Evolutionary conservation across 2,888 invertebrate species (phyloP).

Genomic region (Aleiodes leptofemur): DNA sequence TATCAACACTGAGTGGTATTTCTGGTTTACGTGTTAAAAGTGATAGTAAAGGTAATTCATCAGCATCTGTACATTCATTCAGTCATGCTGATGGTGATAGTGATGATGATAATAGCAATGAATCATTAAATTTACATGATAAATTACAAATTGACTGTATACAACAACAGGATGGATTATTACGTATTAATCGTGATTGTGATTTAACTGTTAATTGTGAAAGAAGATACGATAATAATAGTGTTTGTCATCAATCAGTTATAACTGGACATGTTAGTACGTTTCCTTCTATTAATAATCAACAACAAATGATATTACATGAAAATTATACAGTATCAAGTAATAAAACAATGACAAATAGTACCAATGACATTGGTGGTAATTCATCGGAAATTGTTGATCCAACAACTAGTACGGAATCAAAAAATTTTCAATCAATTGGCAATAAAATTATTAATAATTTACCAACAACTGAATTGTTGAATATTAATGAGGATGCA

Average conservation of each 20-base stretch:
- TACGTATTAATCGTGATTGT: too few species aligned
- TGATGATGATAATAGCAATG: conserved; percentile 62
- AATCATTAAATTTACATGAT: conserved; percentile 61
- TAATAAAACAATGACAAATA: conserved; percentile 52
- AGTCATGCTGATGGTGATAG: conserved; percentile 65
- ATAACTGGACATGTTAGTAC: conserved; percentile 65
- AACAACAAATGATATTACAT: conserved; percentile 59
- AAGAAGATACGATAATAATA: conserved; percentile 54
- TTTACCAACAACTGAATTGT: conserved; percentile 69
- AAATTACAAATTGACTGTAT: conserved; percentile 66
- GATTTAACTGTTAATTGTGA: conserved; percentile 45
- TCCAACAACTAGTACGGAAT: conserved; percentile 68
- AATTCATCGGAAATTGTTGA: conserved; percentile 64
- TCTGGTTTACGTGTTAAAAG: conserved; percentile 66
- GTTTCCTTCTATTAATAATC: conserved; percentile 62
- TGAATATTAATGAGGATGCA: conserved; percentile 73
- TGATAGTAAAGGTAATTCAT: conserved; percentile 74
- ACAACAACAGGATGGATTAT: conserved; percentile 44
- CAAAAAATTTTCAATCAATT: conserved; percentile 64
- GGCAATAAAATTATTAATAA: conserved; percentile 63
- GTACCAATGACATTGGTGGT: conserved; percentile 50
- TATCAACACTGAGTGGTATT: conserved; percentile 66
- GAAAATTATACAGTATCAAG: conserved; percentile 60
- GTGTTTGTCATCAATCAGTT: conserved; percentile 63
- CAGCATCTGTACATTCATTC: conserved; percentile 64